A percentile compares a stretch with the other conserved stretches of the same genome.
Evolutionary conservation across 2,113 vertebrate species (phyloP).

Genomic region (Tichodroma muraria): DNA sequence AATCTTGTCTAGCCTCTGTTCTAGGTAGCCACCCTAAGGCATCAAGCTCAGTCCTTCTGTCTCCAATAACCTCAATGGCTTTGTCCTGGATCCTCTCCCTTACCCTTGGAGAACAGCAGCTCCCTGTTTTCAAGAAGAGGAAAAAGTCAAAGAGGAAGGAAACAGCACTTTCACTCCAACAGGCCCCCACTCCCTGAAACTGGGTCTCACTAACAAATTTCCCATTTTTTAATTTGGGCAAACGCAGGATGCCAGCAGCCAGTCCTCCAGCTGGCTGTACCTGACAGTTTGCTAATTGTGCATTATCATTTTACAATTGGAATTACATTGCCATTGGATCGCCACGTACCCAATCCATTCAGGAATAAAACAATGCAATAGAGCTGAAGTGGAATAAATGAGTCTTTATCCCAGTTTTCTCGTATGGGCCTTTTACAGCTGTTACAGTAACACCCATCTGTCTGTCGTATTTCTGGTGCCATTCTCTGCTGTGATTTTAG

Average conservation of each 20-base stretch:
- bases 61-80: rapidly evolving
- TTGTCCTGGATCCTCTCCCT: neutral
- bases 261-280: conserved; percentile 10
- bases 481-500: neutral
- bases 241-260: neutral
- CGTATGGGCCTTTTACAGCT: conserved; percentile 33
- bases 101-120: rapidly evolving
- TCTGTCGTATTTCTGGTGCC: neutral
- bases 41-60: neutral
- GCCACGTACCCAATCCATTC: neutral
- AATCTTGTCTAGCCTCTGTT: neutral
- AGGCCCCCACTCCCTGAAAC: neutral
- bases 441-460: conserved; percentile 30
- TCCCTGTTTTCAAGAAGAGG: neutral
- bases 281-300: neutral
- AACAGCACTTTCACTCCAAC: neutral
- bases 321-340: neutral
- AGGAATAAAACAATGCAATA: neutral
- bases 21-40: neutral
- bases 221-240: neutral
- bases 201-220: neutral
- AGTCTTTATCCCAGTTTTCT: neutral
- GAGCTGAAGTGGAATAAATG: conserved; percentile 41
- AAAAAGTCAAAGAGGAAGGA: neutral
- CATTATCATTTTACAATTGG: conserved; percentile 19